phyloP scores from a whole-genome alignment of 2,888 invertebrate species.

The Clusia tigrina region DNA sequence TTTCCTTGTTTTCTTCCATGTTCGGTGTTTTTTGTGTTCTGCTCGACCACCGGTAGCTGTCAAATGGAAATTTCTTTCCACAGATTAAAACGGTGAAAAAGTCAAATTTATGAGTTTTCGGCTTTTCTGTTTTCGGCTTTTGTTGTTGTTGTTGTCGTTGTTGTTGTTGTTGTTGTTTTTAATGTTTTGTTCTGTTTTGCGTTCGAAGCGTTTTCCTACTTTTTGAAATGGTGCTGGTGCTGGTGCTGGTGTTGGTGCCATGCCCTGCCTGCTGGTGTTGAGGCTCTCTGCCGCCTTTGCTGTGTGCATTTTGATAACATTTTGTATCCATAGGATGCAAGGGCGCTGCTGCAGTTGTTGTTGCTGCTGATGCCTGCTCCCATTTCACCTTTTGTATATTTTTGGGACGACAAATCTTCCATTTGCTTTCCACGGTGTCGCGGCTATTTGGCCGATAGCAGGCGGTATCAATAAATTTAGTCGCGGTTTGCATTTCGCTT shows the following conservation, averaged over 20 bases:
- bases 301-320: background rate
- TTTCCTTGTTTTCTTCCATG: background rate
- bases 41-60: constrained; percentile 33
- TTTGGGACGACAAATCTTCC: constrained; percentile 2
- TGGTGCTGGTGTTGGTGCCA: background rate
- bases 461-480: background rate
- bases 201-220: background rate
- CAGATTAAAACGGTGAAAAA: constrained; percentile 35
- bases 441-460: constrained; percentile 4
- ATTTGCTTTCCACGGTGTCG: constrained; percentile 5
- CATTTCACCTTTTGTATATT: background rate
- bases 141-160: background rate
- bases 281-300: background rate
- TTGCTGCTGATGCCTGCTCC: too few species aligned
- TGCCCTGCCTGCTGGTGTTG: background rate
- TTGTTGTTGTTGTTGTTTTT: too few species aligned
- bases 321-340: background rate
- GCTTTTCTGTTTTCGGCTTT: constrained; percentile 12
- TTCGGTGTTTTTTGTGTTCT: too few species aligned
- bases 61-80: constrained; percentile 38
- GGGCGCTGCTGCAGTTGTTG: too few species aligned
- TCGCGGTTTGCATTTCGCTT: background rate
- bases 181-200: too few species aligned
- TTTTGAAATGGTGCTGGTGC: background rate
- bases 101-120: constrained; percentile 27